These are phyloP conservation scores for Syngnathus acus DNA, from an alignment of 2,797 vertebrate species.

Conservation along the genomic window DNA sequence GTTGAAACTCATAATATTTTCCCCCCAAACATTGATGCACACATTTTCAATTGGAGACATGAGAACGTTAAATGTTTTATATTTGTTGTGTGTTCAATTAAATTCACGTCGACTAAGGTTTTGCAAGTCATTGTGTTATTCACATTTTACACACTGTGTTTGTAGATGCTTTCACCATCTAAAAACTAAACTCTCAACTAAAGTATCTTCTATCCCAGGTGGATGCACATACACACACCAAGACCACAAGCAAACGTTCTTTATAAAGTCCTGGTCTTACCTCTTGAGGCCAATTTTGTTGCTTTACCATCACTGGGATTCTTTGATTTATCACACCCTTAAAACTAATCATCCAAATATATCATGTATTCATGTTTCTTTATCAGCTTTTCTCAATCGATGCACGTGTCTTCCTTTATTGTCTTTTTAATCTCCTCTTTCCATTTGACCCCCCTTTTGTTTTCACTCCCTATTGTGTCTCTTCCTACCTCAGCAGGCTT, in stretches of 20 bases:
- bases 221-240: slow-evolving; percentile 9
- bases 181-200: slow-evolving; percentile 50
- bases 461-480: slow-evolving; percentile 9
- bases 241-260: slow-evolving; percentile 36
- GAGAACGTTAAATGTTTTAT: too few relatives aligned
- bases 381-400: neutral
- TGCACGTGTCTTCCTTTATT: neutral
- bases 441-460: neutral
- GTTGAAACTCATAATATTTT: too few relatives aligned
- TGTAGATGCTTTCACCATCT: slow-evolving; percentile 50
- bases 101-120: too few relatives aligned
- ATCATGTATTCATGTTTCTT: slow-evolving; percentile 9
- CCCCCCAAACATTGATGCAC: too few relatives aligned
- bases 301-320: slow-evolving; percentile 20
- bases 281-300: slow-evolving; percentile 28
- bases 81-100: too few relatives aligned
- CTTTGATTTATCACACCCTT: slow-evolving; percentile 29
- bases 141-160: too few relatives aligned
- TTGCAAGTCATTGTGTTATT: too few relatives aligned
- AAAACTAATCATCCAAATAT: slow-evolving; percentile 19
- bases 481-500: slow-evolving; percentile 80
- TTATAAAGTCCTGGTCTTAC: slow-evolving; percentile 50
- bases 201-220: slow-evolving; percentile 31
- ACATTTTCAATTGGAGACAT: too few relatives aligned
- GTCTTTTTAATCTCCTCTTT: neutral